Conservation (phyloP, 2,888 invertebrate genomes). For the Ophion costatus region DNA sequence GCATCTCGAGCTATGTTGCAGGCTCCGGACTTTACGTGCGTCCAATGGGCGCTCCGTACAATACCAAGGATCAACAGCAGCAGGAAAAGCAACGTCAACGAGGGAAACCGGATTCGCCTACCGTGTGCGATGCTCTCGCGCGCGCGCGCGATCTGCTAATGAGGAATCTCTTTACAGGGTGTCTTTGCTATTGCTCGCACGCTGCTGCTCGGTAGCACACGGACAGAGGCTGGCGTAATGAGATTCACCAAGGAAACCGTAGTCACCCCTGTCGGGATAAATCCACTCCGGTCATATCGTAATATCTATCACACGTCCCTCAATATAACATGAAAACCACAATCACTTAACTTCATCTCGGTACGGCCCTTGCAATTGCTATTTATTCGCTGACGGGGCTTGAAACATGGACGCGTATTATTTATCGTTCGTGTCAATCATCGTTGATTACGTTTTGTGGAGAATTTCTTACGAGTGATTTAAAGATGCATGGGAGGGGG, state of each 20-base stretch:
- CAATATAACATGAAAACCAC: background rate
- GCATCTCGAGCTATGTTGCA: conserved; percentile 31
- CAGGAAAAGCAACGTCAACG: conserved; percentile 49
- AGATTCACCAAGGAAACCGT: conserved; percentile 11
- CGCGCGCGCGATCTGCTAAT: conserved; percentile 72
- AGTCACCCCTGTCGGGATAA: conserved; percentile 11
- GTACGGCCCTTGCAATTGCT: background rate
- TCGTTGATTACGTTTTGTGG: no score
- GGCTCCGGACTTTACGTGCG: conserved; percentile 9
- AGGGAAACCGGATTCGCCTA: conserved; percentile 74
- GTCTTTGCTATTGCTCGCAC: conserved; percentile 65
- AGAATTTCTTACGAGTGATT: no score
- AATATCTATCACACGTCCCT: background rate
- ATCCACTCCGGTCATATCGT: background rate
- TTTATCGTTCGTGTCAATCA: background rate
- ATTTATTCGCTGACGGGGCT: background rate
- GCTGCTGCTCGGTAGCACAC: conserved; percentile 17
- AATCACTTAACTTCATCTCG: background rate
- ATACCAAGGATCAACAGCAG: conserved; percentile 15
- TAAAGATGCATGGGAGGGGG: no score
- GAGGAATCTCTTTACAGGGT: conserved; percentile 74
- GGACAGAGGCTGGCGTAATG: background rate
- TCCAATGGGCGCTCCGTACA: conserved; percentile 13
- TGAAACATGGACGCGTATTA: background rate
- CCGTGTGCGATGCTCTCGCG: conserved; percentile 59